Base-by-base conservation (phyloP, 2,113 vertebrate genomes). In the Dicaeum eximium region DNA sequence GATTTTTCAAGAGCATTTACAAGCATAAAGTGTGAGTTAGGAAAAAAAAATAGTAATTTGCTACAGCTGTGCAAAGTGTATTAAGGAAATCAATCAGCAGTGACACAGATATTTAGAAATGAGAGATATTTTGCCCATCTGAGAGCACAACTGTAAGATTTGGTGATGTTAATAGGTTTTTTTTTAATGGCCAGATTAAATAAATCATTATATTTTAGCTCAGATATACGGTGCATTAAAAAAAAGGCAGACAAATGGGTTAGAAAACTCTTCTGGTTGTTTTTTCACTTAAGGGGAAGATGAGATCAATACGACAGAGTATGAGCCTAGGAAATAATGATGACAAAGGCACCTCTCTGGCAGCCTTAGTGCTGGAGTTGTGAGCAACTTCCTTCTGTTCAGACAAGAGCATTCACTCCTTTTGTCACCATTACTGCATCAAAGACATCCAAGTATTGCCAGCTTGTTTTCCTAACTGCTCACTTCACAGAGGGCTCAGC, bases 1-100 rank as follows among this genome's bases (percentile, higher is more conserved):
- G 83, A 91, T 95, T 91, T 95, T 95, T 92, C 91, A 91, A 73
- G 50, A 85, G 78, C 73, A 72, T 90, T 95, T 94, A 54, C 66
- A 82, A 72, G 80, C 61, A 87, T 61, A 72, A 91, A 92, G 42
- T 72, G 70, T 44, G 23, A 11, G 5, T 72, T 92, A 64, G n/a
- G 2, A 7, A 67, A 69, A 69, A 87, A 79, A 81, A 89, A 37
- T 4, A 89, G 67, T 47, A 47, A 82, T 85, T 95, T 90, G 71
- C 60, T 86, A 85, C 79, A 96, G 82, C 90, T 93, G 84, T 86
- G 47, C 47, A 58, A 94, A 92, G 66, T 75, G 84, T 86, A 94
- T 95, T 96, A 91, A 67, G 48, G 28, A 91, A 85, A 93, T 92
- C 65, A 87, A 87, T 95, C 93, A 93, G 47, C 38, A 88, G 56